Conservation (phyloP, 2,888 invertebrate genomes). For the Harmothoe impar region DNA sequence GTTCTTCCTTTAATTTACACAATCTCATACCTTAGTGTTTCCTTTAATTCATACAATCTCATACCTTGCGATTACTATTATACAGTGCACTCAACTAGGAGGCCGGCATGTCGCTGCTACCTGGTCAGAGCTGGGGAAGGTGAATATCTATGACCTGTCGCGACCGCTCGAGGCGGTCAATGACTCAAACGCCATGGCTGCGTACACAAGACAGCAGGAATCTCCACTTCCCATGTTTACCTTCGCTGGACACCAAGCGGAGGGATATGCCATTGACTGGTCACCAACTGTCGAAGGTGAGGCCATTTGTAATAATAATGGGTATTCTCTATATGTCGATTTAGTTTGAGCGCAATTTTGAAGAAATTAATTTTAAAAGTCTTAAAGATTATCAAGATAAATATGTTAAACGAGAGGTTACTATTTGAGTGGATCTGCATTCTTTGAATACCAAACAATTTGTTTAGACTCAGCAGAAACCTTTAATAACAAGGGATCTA, state of each 20-base stretch:
- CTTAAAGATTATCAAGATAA: too few relatives aligned
- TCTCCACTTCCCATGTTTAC: slow-evolving; percentile 90
- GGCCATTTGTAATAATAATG: not conserved
- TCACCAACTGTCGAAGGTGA: slow-evolving; percentile 89
- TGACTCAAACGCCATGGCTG: slow-evolving; percentile 84
- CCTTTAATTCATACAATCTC: too few relatives aligned
- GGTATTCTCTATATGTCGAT: not conserved
- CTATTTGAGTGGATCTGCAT: too few relatives aligned
- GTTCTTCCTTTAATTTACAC: too few relatives aligned
- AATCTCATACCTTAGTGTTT: too few relatives aligned
- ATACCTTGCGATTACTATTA: too few relatives aligned
- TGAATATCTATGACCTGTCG: slow-evolving; percentile 95
- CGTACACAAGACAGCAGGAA: slow-evolving; percentile 77
- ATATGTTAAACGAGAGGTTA: too few relatives aligned
- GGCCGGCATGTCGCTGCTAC: slow-evolving; percentile 91
- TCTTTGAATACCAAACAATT: too few relatives aligned
- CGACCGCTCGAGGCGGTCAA: slow-evolving; percentile 92
- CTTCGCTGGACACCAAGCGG: slow-evolving; percentile 95
- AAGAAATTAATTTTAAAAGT: too few relatives aligned
- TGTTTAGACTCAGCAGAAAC: too few relatives aligned
- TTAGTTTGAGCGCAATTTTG: not conserved
- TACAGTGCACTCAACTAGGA: slow-evolving; percentile 85
- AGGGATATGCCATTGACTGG: slow-evolving; percentile 99
- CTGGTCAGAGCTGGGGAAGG: slow-evolving; percentile 97
- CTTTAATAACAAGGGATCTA: too few relatives aligned